Evolutionary conservation across 2,113 vertebrate genomes (phyloP), one percentile per base, ranked within the genome.

Genomic region (Pipa parva): DNA sequence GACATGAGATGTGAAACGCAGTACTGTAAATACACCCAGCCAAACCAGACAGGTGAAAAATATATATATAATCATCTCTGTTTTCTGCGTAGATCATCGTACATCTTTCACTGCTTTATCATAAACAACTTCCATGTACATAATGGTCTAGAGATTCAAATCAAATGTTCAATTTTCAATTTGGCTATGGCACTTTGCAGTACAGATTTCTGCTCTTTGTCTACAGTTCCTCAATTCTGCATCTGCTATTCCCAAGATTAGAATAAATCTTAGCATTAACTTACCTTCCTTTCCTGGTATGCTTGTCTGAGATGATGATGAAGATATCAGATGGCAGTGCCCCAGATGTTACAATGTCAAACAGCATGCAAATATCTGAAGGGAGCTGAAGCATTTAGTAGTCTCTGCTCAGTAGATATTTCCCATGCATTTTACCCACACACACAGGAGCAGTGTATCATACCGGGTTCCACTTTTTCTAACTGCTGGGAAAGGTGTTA

Each of bases 251-350:
- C 9, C 18, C 3, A 0, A 1, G 31, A n/a, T 70, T 69, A 71
- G 1, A 46, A 46, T 46, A 67, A 61, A 24, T 57, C 55, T 37
- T n/a, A 1, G 1, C 28, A 5, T 58, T 25, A 54, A 81, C 80
- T 84, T 76, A 82, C 68, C 18, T 65, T 73, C n/a, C n/a, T n/a
- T 76, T 60, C 63, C 33, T 59, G 72, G 73, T 61, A 31, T 74
- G 60, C 62, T 79, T 31, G 28, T 71, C 59, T 54, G 7, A 12
- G 33, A 71, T 33, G 75, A 65, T 55, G 73, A 75, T 2, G 72
- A 68, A 65, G 58, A 48, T 42, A 65, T 73, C 62, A 8, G 2
- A 69, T 77, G n/a, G 67, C 58, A 74, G 28, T 0, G 62, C 64
- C 61, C 65, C 75, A 64, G 59, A 58, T 60, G 18, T 28, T 46